Conservation (phyloP, 2,113 vertebrate species). For the Lathamus discolor region DNA sequence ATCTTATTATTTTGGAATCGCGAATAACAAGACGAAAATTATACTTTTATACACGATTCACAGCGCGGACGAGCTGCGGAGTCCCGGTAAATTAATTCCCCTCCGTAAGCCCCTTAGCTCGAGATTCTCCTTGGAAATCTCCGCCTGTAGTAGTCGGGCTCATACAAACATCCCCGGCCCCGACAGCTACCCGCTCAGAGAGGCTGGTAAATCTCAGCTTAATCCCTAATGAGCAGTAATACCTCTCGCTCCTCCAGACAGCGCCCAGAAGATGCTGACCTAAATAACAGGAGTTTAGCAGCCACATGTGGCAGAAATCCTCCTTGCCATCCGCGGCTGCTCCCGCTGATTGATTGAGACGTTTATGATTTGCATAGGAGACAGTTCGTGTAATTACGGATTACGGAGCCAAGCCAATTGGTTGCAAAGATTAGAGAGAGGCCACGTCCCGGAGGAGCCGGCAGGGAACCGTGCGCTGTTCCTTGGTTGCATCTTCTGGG, state of each 20-base stretch:
- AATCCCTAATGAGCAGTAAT: conserved; percentile 25
- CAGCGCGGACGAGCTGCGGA: background rate
- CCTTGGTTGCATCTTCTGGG: background rate
- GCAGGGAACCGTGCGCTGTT: accelerated
- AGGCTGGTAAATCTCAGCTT: background rate
- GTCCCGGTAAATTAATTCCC: conserved; percentile 33
- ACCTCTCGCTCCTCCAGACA: background rate
- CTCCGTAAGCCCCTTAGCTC: conserved; percentile 4
- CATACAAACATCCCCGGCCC: background rate
- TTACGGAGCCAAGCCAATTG: background rate
- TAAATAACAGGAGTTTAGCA: background rate
- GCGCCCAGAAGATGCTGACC: background rate
- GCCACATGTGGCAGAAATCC: background rate
- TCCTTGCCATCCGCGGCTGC: background rate
- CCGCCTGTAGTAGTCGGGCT: background rate
- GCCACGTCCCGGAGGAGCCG: background rate
- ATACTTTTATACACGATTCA: conserved; percentile 38
- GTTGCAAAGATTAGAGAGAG: background rate
- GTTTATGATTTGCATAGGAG: background rate
- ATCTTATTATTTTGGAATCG: conserved; percentile 72
- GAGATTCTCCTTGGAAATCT: background rate
- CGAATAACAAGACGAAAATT: conserved; percentile 59
- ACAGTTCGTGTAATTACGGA: background rate
- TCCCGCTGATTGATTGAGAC: background rate
- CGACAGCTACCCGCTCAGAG: background rate